These are phyloP conservation scores for Pandemis heparana DNA, from an alignment of 2,888 invertebrate species.

Conservation along the genomic window DNA sequence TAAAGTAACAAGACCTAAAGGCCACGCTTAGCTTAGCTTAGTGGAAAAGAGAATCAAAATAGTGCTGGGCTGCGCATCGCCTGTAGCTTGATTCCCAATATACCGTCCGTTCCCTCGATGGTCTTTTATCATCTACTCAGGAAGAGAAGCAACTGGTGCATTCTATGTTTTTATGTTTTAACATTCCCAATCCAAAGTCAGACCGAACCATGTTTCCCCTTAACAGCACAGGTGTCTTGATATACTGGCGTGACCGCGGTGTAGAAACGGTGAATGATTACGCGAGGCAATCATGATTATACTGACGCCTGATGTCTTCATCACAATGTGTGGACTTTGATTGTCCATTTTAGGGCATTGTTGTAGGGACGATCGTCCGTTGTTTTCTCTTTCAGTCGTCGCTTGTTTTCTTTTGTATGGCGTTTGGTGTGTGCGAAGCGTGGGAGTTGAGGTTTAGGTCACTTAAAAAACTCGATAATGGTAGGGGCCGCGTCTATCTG, in stretches of 20 bases:
- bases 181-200: too few species aligned
- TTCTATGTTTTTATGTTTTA: too few species aligned
- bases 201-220: slow-evolving; percentile 6
- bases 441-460: not conserved
- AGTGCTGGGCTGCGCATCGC: too few species aligned
- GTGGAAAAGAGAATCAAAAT: too few species aligned
- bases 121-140: too few species aligned
- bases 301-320: slow-evolving; percentile 54
- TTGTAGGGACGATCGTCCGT: slow-evolving; percentile 23
- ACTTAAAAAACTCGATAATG: not conserved
- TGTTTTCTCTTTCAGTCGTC: not conserved
- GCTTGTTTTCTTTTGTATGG: not conserved
- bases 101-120: too few species aligned
- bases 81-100: too few species aligned
- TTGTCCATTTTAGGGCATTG: slow-evolving; percentile 31
- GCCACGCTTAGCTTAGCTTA: too few species aligned
- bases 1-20: too few species aligned
- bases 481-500: too few species aligned
- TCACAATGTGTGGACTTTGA: slow-evolving; percentile 45
- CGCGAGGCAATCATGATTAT: slow-evolving; percentile 48
- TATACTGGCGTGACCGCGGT: slow-evolving; percentile 55
- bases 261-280: slow-evolving; percentile 67
- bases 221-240: slow-evolving; percentile 48
- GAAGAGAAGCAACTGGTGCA: too few species aligned
- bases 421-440: not conserved